phyloP scores from a whole-genome alignment of 2,888 invertebrate species.

The Dolichopus griseipennis region DNA sequence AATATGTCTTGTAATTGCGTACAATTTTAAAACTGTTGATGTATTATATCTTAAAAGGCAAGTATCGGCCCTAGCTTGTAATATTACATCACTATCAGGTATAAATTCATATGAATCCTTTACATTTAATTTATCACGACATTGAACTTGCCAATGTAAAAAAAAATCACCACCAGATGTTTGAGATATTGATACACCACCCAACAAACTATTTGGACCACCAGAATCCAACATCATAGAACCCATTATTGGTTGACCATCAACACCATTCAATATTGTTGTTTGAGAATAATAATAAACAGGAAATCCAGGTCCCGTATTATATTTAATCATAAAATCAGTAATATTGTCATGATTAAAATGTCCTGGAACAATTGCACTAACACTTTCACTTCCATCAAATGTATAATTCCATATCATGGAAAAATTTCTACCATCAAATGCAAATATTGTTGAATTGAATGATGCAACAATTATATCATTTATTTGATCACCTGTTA shows the following conservation, averaged over 20 bases:
- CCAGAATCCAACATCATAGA: slow-evolving; percentile 43
- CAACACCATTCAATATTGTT: slow-evolving; percentile 38
- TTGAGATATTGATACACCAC: slow-evolving; percentile 42
- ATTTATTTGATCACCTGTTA: slow-evolving; percentile 59
- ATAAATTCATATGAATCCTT: slow-evolving; percentile 48
- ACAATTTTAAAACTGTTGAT: slow-evolving; percentile 55
- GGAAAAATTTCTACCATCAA: slow-evolving; percentile 57
- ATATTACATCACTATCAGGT: slow-evolving; percentile 42
- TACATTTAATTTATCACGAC: slow-evolving; percentile 41
- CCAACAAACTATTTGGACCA: slow-evolving; percentile 40
- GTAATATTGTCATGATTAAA: slow-evolving; percentile 68
- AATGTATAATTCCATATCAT: slow-evolving; percentile 66
- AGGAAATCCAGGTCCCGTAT: slow-evolving; percentile 60
- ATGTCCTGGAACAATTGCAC: slow-evolving; percentile 68
- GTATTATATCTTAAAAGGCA: slow-evolving; percentile 63
- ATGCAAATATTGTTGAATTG: slow-evolving; percentile 61
- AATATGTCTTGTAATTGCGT: slow-evolving; percentile 53
- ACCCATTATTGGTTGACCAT: slow-evolving; percentile 36
- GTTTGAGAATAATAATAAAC: slow-evolving; percentile 62
- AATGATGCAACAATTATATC: slow-evolving; percentile 67
- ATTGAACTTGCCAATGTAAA: slow-evolving; percentile 65
- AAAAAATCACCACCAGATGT: slow-evolving; percentile 64
- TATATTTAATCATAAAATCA: slow-evolving; percentile 66
- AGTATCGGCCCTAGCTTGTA: slow-evolving; percentile 49
- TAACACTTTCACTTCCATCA: slow-evolving; percentile 57